Percentiles rank a stretch among this genome's conserved stretches.
phyloP scores from a whole-genome alignment of 2,888 invertebrate species.

The Keiferia lycopersicella region DNA sequence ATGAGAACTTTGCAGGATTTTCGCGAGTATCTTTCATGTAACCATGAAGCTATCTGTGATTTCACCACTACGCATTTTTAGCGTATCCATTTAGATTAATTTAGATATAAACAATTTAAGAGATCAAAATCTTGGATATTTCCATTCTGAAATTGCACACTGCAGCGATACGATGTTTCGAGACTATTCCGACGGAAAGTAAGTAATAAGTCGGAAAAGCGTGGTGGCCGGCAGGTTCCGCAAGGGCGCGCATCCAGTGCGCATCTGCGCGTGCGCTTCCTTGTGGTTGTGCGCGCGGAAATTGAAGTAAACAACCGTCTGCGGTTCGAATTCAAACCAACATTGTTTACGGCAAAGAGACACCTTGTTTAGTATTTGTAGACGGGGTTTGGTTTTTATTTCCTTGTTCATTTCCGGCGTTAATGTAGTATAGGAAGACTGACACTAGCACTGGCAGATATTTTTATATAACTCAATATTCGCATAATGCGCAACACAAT shows the following conservation, averaged over 20 bases:
- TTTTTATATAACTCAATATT: neutral
- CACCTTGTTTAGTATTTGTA: neutral
- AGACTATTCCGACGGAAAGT: too few relatives aligned
- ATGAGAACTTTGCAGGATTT: too few relatives aligned
- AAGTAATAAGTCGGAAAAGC: constrained; percentile 22
- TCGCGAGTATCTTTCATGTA: too few relatives aligned
- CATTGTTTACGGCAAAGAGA: neutral
- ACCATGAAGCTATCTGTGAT: too few relatives aligned
- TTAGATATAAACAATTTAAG: too few relatives aligned
- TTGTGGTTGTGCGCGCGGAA: constrained; percentile 49
- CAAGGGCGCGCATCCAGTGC: constrained; percentile 40
- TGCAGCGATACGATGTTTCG: too few relatives aligned
- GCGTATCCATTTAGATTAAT: too few relatives aligned
- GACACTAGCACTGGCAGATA: too few relatives aligned
- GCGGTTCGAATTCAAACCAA: neutral
- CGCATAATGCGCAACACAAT: neutral
- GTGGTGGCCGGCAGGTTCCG: constrained; percentile 40
- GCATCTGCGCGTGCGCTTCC: constrained; percentile 49
- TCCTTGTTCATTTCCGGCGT: neutral
- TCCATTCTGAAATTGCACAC: too few relatives aligned
- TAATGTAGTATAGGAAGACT: neutral
- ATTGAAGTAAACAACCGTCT: constrained; percentile 30
- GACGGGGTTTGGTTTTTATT: neutral
- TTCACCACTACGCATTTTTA: too few relatives aligned
- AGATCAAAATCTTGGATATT: too few relatives aligned